Percentiles rank a stretch among this genome's conserved stretches.
Evolutionary conservation across 2,113 vertebrate species (phyloP).

Genomic region (Zapus hudsonius): DNA sequence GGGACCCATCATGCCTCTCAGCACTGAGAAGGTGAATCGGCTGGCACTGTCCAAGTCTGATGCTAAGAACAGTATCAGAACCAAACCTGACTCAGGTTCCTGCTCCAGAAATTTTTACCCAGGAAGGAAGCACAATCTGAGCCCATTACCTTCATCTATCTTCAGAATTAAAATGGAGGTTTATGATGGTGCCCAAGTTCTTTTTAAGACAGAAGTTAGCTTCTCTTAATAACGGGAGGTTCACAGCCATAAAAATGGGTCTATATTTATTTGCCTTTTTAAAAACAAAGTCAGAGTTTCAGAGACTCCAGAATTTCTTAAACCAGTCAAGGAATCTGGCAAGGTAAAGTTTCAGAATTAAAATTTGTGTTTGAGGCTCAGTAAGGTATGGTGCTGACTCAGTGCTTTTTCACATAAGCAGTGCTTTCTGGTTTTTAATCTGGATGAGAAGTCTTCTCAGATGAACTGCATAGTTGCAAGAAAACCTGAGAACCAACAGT

Average conservation of each 20-base stretch:
- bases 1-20: not conserved
- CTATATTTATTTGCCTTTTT: not conserved
- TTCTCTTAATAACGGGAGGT: not conserved
- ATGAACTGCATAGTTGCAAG: not conserved
- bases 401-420: not conserved
- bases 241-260: not conserved
- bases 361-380: not conserved
- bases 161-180: not conserved
- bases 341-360: not conserved
- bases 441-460: constrained; percentile 20
- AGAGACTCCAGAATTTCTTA: not conserved
- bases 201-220: not conserved
- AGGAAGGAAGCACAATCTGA: not conserved
- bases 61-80: constrained; percentile 2
- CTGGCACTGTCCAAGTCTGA: not conserved
- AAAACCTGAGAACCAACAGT: not conserved
- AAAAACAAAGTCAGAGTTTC: not conserved
- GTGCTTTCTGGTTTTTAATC: not conserved
- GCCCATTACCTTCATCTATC: not conserved
- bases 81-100: not conserved
- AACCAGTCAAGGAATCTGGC: not conserved
- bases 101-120: not conserved
- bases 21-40: not conserved
- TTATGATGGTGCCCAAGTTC: not conserved
- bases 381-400: not conserved